These are phyloP conservation scores for Bicyclus anynana DNA, from an alignment of 1,140 invertebrate species.

Conservation along the genomic window DNA sequence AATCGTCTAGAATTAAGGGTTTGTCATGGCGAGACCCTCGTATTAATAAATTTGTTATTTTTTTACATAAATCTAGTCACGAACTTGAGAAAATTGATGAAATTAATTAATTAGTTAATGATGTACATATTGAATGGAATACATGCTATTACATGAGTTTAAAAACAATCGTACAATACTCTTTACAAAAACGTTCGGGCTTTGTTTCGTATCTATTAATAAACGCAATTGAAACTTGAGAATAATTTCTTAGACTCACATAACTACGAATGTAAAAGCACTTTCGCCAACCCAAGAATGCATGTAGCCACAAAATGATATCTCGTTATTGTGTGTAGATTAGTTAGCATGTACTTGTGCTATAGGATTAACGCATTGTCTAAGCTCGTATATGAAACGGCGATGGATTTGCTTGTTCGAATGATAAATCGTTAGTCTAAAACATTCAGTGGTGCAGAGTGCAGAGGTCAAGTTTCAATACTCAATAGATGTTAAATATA, in stretches of 20 bases:
- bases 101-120: too few species aligned
- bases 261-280: conserved; percentile 48
- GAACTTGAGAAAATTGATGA: too few species aligned
- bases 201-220: neutral
- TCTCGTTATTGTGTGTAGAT: conserved; percentile 64
- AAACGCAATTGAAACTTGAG: conserved; percentile 1
- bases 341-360: conserved; percentile 33
- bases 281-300: conserved; percentile 56
- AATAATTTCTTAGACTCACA: conserved; percentile 41
- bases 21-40: too few species aligned
- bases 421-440: neutral
- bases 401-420: neutral
- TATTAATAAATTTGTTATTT: too few species aligned
- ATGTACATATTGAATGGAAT: too few species aligned
- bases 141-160: too few species aligned
- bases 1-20: too few species aligned
- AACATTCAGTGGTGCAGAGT: neutral
- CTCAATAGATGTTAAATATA: neutral
- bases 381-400: neutral
- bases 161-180: too few species aligned
- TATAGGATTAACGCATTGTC: conserved; percentile 3
- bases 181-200: too few species aligned
- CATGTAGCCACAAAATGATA: conserved; percentile 44
- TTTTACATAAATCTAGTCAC: too few species aligned
- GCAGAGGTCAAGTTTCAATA: neutral